Evolutionary conservation across 64 coral and sea anemone genomes (phyloP).

Genomic region (Hydrozoanthus tunicans): DNA sequence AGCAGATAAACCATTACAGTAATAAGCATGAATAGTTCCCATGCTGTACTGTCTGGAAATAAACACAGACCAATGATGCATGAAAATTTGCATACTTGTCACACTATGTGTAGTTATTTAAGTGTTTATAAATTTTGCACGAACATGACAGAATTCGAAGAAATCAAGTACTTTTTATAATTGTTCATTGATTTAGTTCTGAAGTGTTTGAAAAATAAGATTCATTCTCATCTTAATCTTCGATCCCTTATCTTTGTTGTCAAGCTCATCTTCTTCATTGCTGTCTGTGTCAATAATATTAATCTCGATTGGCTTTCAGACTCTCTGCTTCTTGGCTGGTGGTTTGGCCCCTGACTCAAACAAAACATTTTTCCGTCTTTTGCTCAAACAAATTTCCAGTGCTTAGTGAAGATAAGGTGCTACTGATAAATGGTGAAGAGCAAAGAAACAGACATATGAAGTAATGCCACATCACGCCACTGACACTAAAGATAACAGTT

Average conservation of each 20-base stretch:
- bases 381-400: not conserved
- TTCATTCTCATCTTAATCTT: too few relatives aligned
- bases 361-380: not conserved
- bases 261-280: not conserved
- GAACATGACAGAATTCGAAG: not conserved
- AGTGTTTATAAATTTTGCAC: not conserved
- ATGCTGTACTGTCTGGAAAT: not conserved
- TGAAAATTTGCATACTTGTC: not conserved
- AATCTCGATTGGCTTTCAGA: not conserved
- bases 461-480: too few relatives aligned
- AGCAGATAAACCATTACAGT: not conserved
- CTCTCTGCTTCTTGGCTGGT: slow-evolving; percentile 6
- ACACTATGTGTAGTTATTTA: not conserved
- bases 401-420: too few relatives aligned
- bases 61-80: not conserved
- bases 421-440: too few relatives aligned
- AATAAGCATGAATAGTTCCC: not conserved
- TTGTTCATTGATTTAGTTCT: slow-evolving; percentile 3
- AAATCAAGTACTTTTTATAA: not conserved
- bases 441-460: too few relatives aligned
- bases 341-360: not conserved
- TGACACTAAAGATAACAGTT: too few relatives aligned
- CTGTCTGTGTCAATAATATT: not conserved
- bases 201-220: too few relatives aligned
- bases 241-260: not conserved